phyloP scores from a whole-genome alignment of 2,888 invertebrate species.

The Maniola hyperantus region DNA sequence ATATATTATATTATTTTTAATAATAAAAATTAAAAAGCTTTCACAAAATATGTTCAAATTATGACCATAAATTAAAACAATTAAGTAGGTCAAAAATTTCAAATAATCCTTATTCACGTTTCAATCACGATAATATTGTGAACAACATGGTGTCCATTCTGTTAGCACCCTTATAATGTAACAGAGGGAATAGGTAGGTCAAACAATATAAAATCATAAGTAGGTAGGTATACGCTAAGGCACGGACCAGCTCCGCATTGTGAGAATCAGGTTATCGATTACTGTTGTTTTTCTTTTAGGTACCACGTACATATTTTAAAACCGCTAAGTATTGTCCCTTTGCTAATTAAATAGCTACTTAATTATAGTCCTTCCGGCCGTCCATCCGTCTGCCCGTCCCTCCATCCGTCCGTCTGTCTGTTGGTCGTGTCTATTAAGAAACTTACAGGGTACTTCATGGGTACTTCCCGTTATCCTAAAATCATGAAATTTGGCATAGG shows the following conservation, averaged over 20 bases:
- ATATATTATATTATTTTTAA: too few species aligned
- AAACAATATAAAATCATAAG: slow-evolving; percentile 10
- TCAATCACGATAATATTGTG: slow-evolving; percentile 12
- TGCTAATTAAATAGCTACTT: too few species aligned
- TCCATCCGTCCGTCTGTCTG: too few species aligned
- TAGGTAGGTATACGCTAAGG: neutral
- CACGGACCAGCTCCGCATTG: slow-evolving; percentile 7
- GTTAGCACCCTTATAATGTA: slow-evolving; percentile 6
- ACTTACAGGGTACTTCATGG: too few species aligned
- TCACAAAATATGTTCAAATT: too few species aligned
- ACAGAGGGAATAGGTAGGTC: slow-evolving; percentile 11
- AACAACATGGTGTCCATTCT: slow-evolving; percentile 2
- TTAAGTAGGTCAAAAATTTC: slow-evolving; percentile 9
- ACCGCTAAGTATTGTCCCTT: neutral
- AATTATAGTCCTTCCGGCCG: too few species aligned
- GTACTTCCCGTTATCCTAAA: too few species aligned
- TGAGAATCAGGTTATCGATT: slow-evolving; percentile 18
- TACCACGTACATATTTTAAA: neutral
- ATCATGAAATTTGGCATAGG: too few species aligned
- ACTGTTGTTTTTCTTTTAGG: neutral
- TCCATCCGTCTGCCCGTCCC: too few species aligned
- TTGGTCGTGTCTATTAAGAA: too few species aligned
- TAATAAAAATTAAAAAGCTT: too few species aligned
- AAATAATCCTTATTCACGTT: slow-evolving; percentile 8
- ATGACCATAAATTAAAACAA: too few species aligned